Conservation (phyloP, 1,140 invertebrate genomes). For the Bradynema listronoti region DNA sequence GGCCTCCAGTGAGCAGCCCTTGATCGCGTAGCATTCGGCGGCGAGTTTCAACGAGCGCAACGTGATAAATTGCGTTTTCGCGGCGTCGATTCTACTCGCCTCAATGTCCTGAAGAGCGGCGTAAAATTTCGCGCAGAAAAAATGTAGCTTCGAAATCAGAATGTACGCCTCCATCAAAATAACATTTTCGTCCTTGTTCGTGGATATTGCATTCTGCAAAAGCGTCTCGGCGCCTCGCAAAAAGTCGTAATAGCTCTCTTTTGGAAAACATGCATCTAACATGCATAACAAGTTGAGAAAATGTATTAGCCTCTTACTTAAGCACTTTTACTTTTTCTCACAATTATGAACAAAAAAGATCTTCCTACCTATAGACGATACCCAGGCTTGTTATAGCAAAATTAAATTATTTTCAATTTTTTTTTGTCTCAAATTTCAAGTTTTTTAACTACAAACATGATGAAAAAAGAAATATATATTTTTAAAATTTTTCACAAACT, state of each 20-base stretch:
- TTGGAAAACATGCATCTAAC: background rate
- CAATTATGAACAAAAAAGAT: no score
- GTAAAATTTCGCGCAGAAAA: conserved; percentile 20
- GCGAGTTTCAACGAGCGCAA: conserved; percentile 29
- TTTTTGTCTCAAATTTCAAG: no score
- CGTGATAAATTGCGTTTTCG: conserved; percentile 31
- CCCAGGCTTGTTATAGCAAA: no score
- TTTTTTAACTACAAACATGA: no score
- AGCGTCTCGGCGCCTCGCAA: conserved; percentile 22
- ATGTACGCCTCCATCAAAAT: conserved; percentile 34
- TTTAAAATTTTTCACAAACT: no score
- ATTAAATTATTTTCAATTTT: no score
- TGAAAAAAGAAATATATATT: no score
- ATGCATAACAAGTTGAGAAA: no score
- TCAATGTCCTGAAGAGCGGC: conserved; percentile 27
- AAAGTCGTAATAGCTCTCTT: conserved; percentile 23
- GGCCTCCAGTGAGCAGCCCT: conserved; percentile 16
- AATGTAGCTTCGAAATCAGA: conserved; percentile 30
- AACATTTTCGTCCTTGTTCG: conserved; percentile 11
- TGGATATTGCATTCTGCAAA: conserved; percentile 17
- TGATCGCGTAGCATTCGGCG: conserved; percentile 31
- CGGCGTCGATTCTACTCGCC: conserved; percentile 23
- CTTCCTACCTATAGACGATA: no score
- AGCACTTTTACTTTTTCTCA: no score
- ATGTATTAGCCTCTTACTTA: no score